Evolutionary conservation across 2,888 invertebrate genomes (phyloP), one percentile per base, ranked within the genome.

Genomic region (Andrena bucephala): DNA sequence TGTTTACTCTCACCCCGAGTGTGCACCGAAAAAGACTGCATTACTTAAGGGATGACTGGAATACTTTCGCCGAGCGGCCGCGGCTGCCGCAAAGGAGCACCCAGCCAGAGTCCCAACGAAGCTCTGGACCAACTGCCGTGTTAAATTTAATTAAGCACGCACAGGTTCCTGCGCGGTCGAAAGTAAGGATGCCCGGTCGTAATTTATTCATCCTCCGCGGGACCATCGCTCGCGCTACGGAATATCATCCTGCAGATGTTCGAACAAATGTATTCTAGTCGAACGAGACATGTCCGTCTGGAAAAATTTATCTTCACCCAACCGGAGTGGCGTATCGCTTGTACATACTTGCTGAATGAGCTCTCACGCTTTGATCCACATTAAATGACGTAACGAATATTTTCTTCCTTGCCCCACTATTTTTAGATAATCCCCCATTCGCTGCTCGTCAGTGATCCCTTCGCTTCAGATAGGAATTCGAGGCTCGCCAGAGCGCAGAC

Each of bases 91-190:
- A 65, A 42, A 66, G 54, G 50, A 54, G 29, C 20, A 50, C 36
- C n/a, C 33, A n/a, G 24, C 20, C 33, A 8, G 7, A 36, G 62
- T 66, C 63, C 54, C 36, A 50, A 54, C 73, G 77, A 73, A 63
- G 65, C 57, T 63, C 59, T 27, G 70, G 54, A 65, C 66, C 71
- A 66, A 76, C 72, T 60, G 57, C 65, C 50, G 77, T 66, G 81
- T 69, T 74, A 85, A 83, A 81, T 87, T 87, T 73, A 83, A 87
- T 83, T 75, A 80, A 83, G 70, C 62, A 77, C 74, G 78, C 74
- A 71, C 67, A 59, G 50, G 52, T 72, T 66, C 13, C n/a, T 20
- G 54, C 20, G 20, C 50, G 65, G 16, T 42, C 77, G 67, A 36
- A 65, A 76, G 48, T 57, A 57, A 73, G 36, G 75, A 68, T 65